These are phyloP conservation scores for Merluccius polli DNA, from an alignment of 2,797 vertebrate species.

Conservation along the genomic window DNA sequence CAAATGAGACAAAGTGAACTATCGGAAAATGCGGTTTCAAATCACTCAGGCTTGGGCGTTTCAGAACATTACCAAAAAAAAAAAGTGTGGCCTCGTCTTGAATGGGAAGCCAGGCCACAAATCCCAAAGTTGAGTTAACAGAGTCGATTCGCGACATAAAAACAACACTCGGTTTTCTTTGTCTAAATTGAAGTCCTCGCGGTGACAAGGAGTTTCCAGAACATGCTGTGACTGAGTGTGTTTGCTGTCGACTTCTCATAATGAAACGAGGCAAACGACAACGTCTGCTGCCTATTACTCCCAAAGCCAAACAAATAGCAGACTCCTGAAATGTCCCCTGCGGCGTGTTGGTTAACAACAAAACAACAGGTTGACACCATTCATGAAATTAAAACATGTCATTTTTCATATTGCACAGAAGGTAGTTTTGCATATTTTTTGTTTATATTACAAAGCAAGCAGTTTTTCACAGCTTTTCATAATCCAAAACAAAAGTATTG, in stretches of 20 bases:
- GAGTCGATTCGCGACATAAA: too few species aligned
- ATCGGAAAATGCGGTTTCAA: too few species aligned
- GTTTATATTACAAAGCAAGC: too few species aligned
- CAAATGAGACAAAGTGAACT: too few species aligned
- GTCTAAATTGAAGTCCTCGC: too few species aligned
- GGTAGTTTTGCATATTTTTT: neutral
- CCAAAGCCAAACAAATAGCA: neutral
- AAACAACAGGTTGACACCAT: neutral
- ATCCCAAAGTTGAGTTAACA: too few species aligned
- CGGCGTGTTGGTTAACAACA: neutral
- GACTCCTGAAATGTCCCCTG: neutral
- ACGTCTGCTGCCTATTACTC: neutral
- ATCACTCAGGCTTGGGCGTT: too few species aligned
- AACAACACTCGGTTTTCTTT: too few species aligned
- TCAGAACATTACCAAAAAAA: too few species aligned
- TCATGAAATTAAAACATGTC: neutral
- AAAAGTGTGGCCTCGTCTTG: too few species aligned
- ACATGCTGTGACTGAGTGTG: neutral
- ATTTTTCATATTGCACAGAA: neutral
- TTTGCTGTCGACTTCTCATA: neutral
- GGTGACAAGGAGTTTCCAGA: neutral
- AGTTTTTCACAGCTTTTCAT: neutral
- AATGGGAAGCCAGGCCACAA: too few species aligned
- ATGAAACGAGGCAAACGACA: neutral
- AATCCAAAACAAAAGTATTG: too few species aligned